Evolutionary conservation across 1,140 invertebrate genomes (phyloP).

Genomic region (Tetragonula clypearis): DNA sequence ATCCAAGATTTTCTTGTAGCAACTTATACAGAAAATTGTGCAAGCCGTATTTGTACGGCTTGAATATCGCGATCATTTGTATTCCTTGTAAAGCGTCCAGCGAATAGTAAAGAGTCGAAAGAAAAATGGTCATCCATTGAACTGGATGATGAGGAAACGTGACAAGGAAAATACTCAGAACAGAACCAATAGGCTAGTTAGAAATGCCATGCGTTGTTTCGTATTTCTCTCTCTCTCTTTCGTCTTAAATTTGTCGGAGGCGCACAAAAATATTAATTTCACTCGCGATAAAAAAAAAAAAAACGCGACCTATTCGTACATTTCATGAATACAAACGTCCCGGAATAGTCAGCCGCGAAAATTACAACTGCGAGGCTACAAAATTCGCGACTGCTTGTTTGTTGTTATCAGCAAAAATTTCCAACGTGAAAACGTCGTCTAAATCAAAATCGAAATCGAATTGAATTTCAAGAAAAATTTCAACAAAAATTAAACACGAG

Average conservation of each 20-base stretch:
- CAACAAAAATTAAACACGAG: no score
- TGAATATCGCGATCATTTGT: conserved; percentile 36
- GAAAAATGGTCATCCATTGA: conserved; percentile 47
- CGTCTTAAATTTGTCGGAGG: neutral
- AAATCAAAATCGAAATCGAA: no score
- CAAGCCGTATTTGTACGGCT: conserved; percentile 12
- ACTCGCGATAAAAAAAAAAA: neutral
- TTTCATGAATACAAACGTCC: neutral
- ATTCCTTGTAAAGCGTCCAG: conserved; percentile 38
- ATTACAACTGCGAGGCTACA: no score
- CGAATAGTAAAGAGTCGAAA: conserved; percentile 47
- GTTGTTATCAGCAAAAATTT: no score
- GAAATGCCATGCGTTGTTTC: neutral
- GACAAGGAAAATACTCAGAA: conserved; percentile 34
- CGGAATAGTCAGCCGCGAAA: neutral
- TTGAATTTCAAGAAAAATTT: no score
- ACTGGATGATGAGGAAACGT: conserved; percentile 46
- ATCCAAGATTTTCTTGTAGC: neutral
- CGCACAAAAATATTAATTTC: neutral
- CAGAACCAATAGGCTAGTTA: neutral
- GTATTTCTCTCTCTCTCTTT: no score
- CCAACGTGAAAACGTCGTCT: no score
- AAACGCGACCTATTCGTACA: neutral
- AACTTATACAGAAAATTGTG: neutral
- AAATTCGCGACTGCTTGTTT: no score